Evolutionary conservation across 2,797 vertebrate species (phyloP).

Genomic region (Spinus olivaceus): DNA sequence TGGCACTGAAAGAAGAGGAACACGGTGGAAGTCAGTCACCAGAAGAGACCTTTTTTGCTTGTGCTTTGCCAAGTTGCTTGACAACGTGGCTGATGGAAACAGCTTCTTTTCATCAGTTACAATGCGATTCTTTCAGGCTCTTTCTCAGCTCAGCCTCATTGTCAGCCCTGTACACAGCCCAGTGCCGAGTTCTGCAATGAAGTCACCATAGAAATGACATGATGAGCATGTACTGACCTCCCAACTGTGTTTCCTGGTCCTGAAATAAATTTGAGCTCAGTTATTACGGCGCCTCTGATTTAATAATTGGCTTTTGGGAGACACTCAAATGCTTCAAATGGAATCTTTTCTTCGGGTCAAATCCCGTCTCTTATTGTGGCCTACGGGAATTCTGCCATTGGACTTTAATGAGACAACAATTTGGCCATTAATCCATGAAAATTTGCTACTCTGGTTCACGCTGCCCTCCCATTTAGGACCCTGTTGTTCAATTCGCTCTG

Average conservation of each 20-base stretch:
- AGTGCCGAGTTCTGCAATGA: background rate
- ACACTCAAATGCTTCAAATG: slow-evolving; percentile 25
- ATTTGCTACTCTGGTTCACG: slow-evolving; percentile 40
- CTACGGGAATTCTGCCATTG: background rate
- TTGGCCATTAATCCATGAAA: slow-evolving; percentile 43
- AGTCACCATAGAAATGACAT: slow-evolving; percentile 47
- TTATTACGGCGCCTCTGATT: slow-evolving; percentile 24
- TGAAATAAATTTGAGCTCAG: slow-evolving; percentile 45
- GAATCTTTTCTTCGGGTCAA: slow-evolving; percentile 25
- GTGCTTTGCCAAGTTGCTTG: slow-evolving; percentile 30
- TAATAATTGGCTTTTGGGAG: slow-evolving; percentile 46
- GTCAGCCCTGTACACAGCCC: background rate
- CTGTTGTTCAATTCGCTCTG: slow-evolving; percentile 23
- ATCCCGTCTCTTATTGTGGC: slow-evolving; percentile 14
- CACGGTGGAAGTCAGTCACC: background rate
- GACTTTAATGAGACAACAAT: slow-evolving; percentile 44
- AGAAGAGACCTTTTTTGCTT: slow-evolving; percentile 29
- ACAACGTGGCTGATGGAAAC: slow-evolving; percentile 47
- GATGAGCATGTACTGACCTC: slow-evolving; percentile 2
- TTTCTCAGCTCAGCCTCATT: slow-evolving; percentile 4
- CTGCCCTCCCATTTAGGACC: slow-evolving; percentile 27
- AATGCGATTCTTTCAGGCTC: slow-evolving; percentile 28
- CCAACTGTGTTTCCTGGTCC: background rate
- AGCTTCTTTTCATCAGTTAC: slow-evolving; percentile 7
- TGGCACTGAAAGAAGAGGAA: slow-evolving; percentile 10